These are phyloP conservation scores for Heloderma charlesbogerti DNA, from an alignment of 2,113 vertebrate species.

Conservation along the genomic window DNA sequence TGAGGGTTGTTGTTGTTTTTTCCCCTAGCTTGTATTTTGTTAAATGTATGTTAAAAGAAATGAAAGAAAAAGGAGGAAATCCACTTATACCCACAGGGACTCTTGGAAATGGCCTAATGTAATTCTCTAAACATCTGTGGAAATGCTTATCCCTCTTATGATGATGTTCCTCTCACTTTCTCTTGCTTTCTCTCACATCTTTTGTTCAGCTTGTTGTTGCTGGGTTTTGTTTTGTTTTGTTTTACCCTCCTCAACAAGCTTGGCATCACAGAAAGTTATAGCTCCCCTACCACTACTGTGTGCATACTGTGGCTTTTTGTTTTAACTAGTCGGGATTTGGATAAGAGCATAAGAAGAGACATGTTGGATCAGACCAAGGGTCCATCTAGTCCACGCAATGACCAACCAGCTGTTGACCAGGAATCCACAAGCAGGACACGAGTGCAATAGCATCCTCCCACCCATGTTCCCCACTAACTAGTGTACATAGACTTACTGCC, in stretches of 20 bases:
- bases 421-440: too few relatives aligned
- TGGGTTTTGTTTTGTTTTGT: neutral
- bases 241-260: too few relatives aligned
- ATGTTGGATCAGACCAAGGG: too few relatives aligned
- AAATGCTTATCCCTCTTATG: slow-evolving; percentile 24
- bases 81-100: neutral
- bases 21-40: neutral
- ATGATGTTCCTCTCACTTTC: neutral
- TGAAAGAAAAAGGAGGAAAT: slow-evolving; percentile 24
- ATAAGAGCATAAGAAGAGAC: neutral
- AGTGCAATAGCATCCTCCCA: too few relatives aligned
- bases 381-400: too few relatives aligned
- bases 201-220: neutral
- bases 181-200: neutral
- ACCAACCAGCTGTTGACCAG: too few relatives aligned
- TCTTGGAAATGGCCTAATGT: neutral
- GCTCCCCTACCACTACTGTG: neutral
- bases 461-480: too few relatives aligned
- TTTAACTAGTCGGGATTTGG: neutral
- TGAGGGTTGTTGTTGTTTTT: slow-evolving; percentile 1
- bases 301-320: neutral
- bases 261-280: neutral
- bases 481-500: too few relatives aligned
- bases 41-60: neutral
- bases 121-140: slow-evolving; percentile 22